Base-by-base conservation (phyloP, 1,140 invertebrate species). In the Zaprionus africanus region DNA sequence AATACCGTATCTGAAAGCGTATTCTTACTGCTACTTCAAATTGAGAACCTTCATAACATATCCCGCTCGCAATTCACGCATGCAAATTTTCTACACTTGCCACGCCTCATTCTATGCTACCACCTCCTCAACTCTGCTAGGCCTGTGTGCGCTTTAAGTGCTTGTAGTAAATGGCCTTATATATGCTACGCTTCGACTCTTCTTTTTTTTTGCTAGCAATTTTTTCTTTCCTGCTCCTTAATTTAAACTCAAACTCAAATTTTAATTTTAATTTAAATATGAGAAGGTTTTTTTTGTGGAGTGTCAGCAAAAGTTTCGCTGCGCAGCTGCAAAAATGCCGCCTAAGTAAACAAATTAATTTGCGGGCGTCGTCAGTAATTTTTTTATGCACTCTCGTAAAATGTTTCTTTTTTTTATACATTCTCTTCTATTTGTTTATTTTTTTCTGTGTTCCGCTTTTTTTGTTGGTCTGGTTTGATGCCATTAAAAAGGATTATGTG, bases 281-380 rank as follows among this genome's bases (percentile, higher is more conserved):
- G 60, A 56, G 31, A 11, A 34, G 54, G n/a, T 46, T 46, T 68
- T 43, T 58, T 36, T 59, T 36, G 13, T 57, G 49, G 71, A 77
- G 53, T 71, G 68, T 78, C 59, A 73, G 70, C 70, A 63, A 61
- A 69, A 53, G 64, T 54, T 65, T 22, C 38, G 13, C 13, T n/a
- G 36, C 56, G 12, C 26, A 67, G 65, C 65, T 66, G 49, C 53
- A 49, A 46, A 70, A 66, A 72, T 60, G 11, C 7, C 67, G 61
- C 81, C 84, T 83, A 87, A 87, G 72, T 84, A 87, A 87, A 88
- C 84, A 88, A 88, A 84, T 88, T 87, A 88, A 76, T 87, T 88
- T 88, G 70, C 59, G 74, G 65, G 58, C 51, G 78, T 24, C 54
- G 63, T 63, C 53, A 65, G 67, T 61, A 36, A 43, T 78, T 65